Evolutionary conservation across 1,140 invertebrate species (phyloP), one percentile per base, ranked within the genome.

Genomic region (Orchesella cincta): DNA sequence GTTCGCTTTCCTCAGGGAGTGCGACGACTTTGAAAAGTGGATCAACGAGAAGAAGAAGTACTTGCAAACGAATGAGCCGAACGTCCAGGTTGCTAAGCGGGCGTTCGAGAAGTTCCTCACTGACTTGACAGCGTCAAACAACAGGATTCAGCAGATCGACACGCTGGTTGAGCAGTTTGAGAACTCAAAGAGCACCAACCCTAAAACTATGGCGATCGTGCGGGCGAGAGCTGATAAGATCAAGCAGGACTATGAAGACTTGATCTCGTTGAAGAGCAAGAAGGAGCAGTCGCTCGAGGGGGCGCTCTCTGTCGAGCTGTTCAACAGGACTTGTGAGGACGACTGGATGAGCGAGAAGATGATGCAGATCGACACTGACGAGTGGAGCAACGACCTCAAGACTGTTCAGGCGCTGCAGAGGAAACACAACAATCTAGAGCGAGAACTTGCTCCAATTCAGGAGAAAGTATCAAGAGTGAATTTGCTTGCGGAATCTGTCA

Each of bases 31-130:
- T 85, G 96, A 98, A 86, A 92, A 92, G 80, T 99, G 97, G 97
- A 97, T 98, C 83, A 93, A 92, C 82, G 96, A 98, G 76, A 98
- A 97, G 84, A 94, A 97, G 85, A 92, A 93, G 83, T 89, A 97
- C 85, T 87, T 98, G 29, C 88, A 92, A 54, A 89, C 92, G 16
- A 94, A 96, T 76, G 95, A 98, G 81, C 94, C 96, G 78, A 94
- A 93, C 83, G 95, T 98, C n/a, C 94, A 97, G 83, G 94, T 92
- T 28, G 94, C 95, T 23, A 95, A 94, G 84, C 90, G 94, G 83
- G 97, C 98, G 86, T 98, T 97, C 86, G 95, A 98, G 90, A 95
- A 97, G 87, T 95, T 98, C 86, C 89, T 98, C 2, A 98, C 97
- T 0, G 97, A 98, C 84, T 86, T 99, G 14, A 96, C 94, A 0